Conservation (phyloP, 37 sponge, comb jelly and placozoan species). For the Aphrocallistes beatrix region DNA sequence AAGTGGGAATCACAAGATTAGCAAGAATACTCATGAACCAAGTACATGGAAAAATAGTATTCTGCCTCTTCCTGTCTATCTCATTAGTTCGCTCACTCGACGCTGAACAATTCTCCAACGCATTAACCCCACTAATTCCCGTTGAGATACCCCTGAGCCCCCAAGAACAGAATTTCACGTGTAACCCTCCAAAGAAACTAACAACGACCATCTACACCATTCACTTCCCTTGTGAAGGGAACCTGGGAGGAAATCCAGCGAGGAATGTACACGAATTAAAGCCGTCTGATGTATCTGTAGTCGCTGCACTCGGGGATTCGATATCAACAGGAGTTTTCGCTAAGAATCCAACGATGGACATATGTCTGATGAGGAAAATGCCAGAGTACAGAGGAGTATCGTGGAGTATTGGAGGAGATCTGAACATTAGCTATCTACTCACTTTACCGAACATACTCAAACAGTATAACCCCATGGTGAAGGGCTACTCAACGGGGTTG, state of each 20-base stretch:
- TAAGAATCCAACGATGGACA: not conserved
- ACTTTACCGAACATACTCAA: not conserved
- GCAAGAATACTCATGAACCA: no score
- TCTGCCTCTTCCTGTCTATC: no score
- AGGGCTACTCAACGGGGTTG: not conserved
- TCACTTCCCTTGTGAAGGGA: not conserved
- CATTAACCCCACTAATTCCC: not conserved
- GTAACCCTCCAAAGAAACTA: not conserved
- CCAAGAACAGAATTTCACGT: not conserved
- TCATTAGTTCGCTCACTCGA: no score
- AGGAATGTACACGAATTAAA: not conserved
- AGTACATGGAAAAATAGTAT: no score
- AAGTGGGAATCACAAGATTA: no score
- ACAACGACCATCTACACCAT: not conserved
- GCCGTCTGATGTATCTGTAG: not conserved
- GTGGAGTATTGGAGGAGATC: not conserved
- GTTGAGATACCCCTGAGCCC: not conserved
- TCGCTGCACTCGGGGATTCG: not conserved
- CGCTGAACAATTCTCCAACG: no score
- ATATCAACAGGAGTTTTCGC: not conserved
- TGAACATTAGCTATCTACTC: not conserved
- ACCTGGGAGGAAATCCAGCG: not conserved
- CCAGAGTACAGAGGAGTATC: not conserved
- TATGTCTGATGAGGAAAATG: not conserved
- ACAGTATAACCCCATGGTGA: not conserved